Evolutionary conservation across 2,113 vertebrate species (phyloP).

Genomic region (Tiliqua scincoides): DNA sequence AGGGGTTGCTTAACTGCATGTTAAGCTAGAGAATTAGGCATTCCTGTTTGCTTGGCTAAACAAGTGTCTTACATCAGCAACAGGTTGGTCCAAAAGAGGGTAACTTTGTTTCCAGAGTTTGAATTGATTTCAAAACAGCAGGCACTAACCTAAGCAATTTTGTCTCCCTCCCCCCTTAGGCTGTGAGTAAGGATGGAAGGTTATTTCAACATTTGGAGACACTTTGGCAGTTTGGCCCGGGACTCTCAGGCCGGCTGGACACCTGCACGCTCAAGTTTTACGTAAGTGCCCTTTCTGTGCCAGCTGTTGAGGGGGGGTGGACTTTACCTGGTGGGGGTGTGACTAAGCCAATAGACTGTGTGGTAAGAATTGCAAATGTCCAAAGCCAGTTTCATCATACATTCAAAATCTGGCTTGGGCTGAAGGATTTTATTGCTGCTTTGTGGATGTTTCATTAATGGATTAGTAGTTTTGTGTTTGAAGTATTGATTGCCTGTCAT

Average conservation of each 20-base stretch:
- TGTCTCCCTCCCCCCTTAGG: slow-evolving; percentile 64
- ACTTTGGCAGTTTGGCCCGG: slow-evolving; percentile 78
- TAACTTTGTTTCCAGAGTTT: not conserved
- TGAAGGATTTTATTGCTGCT: not conserved
- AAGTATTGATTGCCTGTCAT: not conserved
- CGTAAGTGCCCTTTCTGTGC: slow-evolving; percentile 68
- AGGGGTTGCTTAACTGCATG: no score
- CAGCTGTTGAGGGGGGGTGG: not conserved
- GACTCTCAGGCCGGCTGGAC: slow-evolving; percentile 41
- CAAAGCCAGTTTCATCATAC: slow-evolving; percentile 3
- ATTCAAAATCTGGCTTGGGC: not conserved
- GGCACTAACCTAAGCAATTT: not conserved
- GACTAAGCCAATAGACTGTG: not conserved
- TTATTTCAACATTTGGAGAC: slow-evolving; percentile 84
- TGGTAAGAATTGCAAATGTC: not conserved
- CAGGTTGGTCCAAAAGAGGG: not conserved
- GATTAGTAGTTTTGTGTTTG: not conserved
- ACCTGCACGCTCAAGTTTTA: slow-evolving; percentile 79
- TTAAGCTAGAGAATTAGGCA: no score
- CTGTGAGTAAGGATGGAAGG: slow-evolving; percentile 76
- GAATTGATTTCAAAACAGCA: not conserved
- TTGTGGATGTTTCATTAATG: not conserved
- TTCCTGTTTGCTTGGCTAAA: no score
- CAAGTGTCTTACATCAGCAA: not conserved
- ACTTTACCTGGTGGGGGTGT: not conserved